phyloP scores from a whole-genome alignment of 2,113 vertebrate species.

The Leptocoma aspasia region DNA sequence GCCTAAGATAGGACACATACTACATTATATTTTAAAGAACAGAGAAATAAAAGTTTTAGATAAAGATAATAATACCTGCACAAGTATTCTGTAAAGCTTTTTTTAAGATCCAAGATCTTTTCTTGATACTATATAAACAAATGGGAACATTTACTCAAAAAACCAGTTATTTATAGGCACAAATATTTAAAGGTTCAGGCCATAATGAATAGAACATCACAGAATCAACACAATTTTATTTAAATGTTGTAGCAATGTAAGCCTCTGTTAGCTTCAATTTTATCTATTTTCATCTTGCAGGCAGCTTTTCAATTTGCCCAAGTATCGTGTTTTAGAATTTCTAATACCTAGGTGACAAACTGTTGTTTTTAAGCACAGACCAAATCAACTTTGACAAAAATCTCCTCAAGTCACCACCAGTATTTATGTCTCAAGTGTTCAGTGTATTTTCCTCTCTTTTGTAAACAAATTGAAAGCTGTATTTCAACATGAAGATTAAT shows the following conservation, averaged over 20 bases:
- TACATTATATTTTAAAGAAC: neutral
- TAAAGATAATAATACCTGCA: neutral
- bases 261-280: neutral
- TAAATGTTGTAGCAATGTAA: neutral
- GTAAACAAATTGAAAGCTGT: neutral
- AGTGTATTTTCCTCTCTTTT: neutral
- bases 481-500: neutral
- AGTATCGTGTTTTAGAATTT: neutral
- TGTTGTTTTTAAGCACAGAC: neutral
- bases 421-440: neutral
- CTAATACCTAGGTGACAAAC: neutral
- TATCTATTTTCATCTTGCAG: neutral
- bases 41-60: neutral
- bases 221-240: neutral
- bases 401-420: neutral
- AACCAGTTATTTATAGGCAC: neutral
- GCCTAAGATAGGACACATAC: neutral
- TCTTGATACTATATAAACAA: neutral
- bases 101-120: neutral
- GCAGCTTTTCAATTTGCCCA: neutral
- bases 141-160: neutral
- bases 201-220: neutral
- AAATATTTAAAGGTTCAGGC: neutral
- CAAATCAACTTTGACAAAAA: neutral
- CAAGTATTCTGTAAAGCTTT: neutral